These are phyloP conservation scores for Cebuella pygmaea DNA, from an alignment of 2,797 vertebrate genomes.

Conservation along the genomic window DNA sequence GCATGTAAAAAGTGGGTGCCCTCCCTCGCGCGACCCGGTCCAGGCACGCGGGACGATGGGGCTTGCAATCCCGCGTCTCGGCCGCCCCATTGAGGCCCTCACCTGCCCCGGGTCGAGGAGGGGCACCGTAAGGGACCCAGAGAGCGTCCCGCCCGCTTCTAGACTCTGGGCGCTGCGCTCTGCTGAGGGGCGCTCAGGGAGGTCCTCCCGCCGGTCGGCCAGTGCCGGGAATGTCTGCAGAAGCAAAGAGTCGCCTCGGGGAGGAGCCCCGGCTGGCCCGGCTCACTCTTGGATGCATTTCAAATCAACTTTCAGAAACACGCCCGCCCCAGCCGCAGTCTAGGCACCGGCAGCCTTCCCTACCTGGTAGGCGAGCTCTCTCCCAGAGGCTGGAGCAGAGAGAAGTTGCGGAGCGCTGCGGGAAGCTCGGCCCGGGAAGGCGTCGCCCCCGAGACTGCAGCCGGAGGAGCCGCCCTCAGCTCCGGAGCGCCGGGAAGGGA, in stretches of 20 bases:
- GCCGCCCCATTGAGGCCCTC: slow-evolving; percentile 23
- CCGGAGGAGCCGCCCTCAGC: not conserved
- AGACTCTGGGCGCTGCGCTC: slow-evolving; percentile 21
- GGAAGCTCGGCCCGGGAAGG: not conserved
- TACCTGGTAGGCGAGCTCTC: slow-evolving; percentile 63
- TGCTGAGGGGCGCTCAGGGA: slow-evolving; percentile 29
- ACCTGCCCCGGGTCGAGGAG: slow-evolving; percentile 40
- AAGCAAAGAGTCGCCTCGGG: slow-evolving; percentile 67
- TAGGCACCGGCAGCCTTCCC: slow-evolving; percentile 24
- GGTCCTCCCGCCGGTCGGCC: slow-evolving; percentile 54
- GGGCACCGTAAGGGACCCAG: not conserved
- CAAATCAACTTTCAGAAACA: slow-evolving; percentile 75
- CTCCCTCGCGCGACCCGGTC: not conserved
- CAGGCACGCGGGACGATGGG: not conserved
- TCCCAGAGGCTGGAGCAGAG: not conserved
- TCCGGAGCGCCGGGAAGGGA: slow-evolving; percentile 38
- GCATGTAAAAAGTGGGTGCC: not conserved
- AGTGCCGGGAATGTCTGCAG: slow-evolving; percentile 56
- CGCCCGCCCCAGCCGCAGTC: slow-evolving; percentile 45
- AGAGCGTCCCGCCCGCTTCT: slow-evolving; percentile 1
- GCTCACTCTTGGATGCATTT: slow-evolving; percentile 73
- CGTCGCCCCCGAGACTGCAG: slow-evolving; percentile 5
- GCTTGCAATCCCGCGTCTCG: not conserved
- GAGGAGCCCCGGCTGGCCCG: slow-evolving; percentile 69
- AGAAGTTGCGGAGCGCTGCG: not conserved